A percentile compares a stretch with the other conserved stretches of the same genome.
These are phyloP conservation scores for Horisme vitalbata DNA, from an alignment of 2,888 invertebrate genomes.

Conservation along the genomic window DNA sequence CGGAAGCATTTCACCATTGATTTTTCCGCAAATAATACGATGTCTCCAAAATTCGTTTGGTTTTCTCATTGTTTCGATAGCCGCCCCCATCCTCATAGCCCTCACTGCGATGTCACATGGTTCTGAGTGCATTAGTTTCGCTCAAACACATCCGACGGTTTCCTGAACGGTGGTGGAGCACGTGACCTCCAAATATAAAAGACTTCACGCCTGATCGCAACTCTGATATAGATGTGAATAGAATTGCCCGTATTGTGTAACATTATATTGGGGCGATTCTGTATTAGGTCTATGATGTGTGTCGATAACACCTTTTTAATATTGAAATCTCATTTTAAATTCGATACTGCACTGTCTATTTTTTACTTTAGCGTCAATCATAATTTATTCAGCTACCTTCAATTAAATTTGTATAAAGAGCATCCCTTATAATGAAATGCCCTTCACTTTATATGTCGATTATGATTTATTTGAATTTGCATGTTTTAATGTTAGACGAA, in stretches of 20 bases:
- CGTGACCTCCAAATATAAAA: conserved; percentile 78
- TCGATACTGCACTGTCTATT: conserved; percentile 13
- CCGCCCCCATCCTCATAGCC: conserved; percentile 43
- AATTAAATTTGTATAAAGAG: conserved; percentile 12
- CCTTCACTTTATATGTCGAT: conserved; percentile 18
- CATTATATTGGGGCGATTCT: conserved; percentile 55
- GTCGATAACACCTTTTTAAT: conserved; percentile 38
- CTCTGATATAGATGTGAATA: conserved; percentile 71
- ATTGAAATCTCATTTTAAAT: conserved; percentile 28
- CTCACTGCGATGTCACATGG: conserved; percentile 61
- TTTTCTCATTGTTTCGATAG: conserved; percentile 48
- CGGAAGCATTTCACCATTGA: conserved; percentile 77
- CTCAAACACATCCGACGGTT: conserved; percentile 74
- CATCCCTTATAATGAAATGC: conserved; percentile 11
- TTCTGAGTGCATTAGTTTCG: conserved; percentile 80
- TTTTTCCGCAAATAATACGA: conserved; percentile 79
- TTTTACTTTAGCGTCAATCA: too few relatives aligned
- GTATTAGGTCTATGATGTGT: conserved; percentile 39
- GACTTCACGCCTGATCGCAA: conserved; percentile 77
- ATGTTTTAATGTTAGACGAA: conserved; percentile 53
- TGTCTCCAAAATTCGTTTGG: conserved; percentile 53
- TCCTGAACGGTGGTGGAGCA: conserved; percentile 73
- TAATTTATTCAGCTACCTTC: too few relatives aligned
- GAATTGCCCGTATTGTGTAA: conserved; percentile 78
- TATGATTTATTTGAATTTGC: conserved; percentile 52